Percentiles rank a stretch among this genome's conserved stretches.
Evolutionary conservation across 1,140 invertebrate species (phyloP).

Genomic region (Phortica variegata): DNA sequence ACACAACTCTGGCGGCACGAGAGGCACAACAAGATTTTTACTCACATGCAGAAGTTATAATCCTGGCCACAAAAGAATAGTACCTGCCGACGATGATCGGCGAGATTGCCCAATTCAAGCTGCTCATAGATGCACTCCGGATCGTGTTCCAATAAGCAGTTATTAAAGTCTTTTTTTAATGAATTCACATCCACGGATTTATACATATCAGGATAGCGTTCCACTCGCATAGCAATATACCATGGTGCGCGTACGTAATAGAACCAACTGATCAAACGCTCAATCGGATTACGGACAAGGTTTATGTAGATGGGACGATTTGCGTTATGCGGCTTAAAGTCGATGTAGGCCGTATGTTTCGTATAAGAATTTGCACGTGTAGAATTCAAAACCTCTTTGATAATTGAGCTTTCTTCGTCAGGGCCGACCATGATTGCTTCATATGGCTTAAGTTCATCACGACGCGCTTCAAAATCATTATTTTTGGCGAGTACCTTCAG

Average conservation of each 20-base stretch:
- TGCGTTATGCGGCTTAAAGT: constrained; percentile 72
- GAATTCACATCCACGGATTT: constrained; percentile 75
- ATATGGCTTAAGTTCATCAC: constrained; percentile 78
- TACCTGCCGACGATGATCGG: constrained; percentile 77
- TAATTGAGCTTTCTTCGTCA: constrained; percentile 68
- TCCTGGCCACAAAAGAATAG: constrained; percentile 87
- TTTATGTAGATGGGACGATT: constrained; percentile 86
- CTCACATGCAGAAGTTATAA: constrained; percentile 75
- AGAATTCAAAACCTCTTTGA: constrained; percentile 60
- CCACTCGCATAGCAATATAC: constrained; percentile 82
- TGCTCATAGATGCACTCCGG: constrained; percentile 79
- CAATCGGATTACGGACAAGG: constrained; percentile 82
- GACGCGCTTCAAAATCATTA: constrained; percentile 78
- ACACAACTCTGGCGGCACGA: too few relatives aligned
- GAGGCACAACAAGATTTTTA: constrained; percentile 29
- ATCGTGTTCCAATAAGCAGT: constrained; percentile 78
- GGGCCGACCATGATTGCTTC: constrained; percentile 63
- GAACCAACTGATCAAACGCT: constrained; percentile 88
- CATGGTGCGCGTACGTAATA: constrained; percentile 81
- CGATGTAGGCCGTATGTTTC: constrained; percentile 79
- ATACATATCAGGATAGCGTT: constrained; percentile 78
- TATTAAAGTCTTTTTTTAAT: constrained; percentile 87
- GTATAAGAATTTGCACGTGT: constrained; percentile 65
- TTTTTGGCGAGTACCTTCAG: constrained; percentile 69
- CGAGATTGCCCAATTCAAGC: constrained; percentile 76